Evolutionary conservation across 2,888 invertebrate species (phyloP), one percentile per base, ranked within the genome.

Genomic region (Netelia fuscicornis): DNA sequence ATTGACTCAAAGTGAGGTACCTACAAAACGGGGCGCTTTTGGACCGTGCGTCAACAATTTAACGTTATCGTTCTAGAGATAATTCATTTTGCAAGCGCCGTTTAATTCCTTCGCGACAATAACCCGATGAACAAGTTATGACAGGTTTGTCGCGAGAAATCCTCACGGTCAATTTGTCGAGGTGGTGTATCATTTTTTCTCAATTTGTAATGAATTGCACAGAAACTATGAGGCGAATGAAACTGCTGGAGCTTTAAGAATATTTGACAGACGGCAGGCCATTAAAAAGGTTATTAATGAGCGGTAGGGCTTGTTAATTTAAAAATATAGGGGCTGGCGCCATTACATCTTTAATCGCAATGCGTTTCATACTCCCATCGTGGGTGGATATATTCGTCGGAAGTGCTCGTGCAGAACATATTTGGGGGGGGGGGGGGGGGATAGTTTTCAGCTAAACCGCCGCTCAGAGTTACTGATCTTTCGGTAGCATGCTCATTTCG

Each of bases 1-100:
- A 84, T 78, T 56, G 70, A 78, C 58, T 74, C 20, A 77, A 64
- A 78, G 25, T 58, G 58, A 54, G n/a, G 11, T 56, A 20, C n/a
- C n/a, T n/a, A n/a, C 48, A 44, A 70, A 20, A 25, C 37, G 48
- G n/a, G n/a, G 37, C 5, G 20, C 56, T 37, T 54, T 52, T 68
- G 52, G 54, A 62, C 11, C 0, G 44, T 37, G n/a, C 58, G 48
- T 44, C 30, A 74, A 60, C 65, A 48, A 74, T 58, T 23, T 58
- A 11, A 54, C 74, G 54, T 65, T 52, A 9, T 8, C 10, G 23
- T 20, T 58, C 9, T 9, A 1, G 23, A 23, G 17, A 71, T 56
- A 71, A 65, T 44, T 71, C 44, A 54, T 13, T 64, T 23, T 20
- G 42, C 37, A 1, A 56, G 13, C 25, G 2, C 25, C 17, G 25